Evolutionary conservation across 2,113 vertebrate species (phyloP).

Genomic region (Engystomops pustulosus): DNA sequence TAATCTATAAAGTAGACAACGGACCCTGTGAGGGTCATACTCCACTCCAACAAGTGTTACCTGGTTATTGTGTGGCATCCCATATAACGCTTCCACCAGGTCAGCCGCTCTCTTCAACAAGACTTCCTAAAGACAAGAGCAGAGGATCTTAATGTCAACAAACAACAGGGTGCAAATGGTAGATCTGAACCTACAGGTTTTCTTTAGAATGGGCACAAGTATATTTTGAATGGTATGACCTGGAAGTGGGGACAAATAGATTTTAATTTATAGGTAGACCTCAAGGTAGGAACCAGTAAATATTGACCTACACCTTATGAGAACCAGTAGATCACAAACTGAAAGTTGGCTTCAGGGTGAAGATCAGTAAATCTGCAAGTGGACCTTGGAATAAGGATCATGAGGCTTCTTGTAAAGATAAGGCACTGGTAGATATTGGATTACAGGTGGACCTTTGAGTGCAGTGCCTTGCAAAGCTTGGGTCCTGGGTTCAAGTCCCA

Average conservation of each 20-base stretch:
- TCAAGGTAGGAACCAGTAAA: not conserved
- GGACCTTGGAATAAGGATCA: not conserved
- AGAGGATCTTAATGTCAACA: not conserved
- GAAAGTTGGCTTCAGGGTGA: no score
- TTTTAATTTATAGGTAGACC: not conserved
- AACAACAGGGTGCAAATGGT: not conserved
- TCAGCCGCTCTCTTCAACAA: constrained; percentile 92
- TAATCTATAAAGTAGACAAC: no score
- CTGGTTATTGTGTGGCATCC: constrained; percentile 91
- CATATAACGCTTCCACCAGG: constrained; percentile 90
- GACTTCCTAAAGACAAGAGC: constrained; percentile 78
- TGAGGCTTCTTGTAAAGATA: not conserved
- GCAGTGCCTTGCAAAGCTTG: no score
- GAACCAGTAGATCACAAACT: no score
- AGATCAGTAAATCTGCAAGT: not conserved
- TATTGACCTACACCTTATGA: no score
- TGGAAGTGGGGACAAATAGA: not conserved
- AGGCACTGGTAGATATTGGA: not conserved
- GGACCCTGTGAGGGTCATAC: not conserved
- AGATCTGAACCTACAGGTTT: not conserved
- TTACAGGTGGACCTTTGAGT: not conserved
- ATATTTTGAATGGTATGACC: not conserved
- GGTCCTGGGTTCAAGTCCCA: no score
- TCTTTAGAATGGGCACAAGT: not conserved
- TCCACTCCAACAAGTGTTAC: constrained; percentile 66